Percentiles rank a stretch among this genome's conserved stretches.
Evolutionary conservation across 2,888 invertebrate species (phyloP).

Genomic region (Margaritifera margaritifera): DNA sequence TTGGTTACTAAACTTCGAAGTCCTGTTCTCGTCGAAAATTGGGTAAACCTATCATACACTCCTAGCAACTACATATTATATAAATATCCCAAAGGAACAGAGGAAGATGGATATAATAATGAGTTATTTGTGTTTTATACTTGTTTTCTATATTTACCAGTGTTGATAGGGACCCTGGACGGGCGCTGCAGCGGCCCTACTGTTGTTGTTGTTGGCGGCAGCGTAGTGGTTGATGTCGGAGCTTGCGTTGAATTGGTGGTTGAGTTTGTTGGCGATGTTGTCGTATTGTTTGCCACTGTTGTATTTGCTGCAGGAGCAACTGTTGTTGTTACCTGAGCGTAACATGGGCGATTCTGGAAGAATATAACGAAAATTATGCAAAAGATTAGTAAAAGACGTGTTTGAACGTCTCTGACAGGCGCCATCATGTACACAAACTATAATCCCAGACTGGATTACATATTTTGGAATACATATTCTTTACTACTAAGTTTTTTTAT

Average conservation of each 20-base stretch:
- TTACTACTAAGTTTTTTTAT: no score
- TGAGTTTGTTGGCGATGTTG: constrained; percentile 4
- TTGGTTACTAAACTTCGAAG: no score
- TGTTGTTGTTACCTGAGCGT: not conserved
- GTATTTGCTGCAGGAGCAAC: constrained; percentile 6
- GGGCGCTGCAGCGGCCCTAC: constrained; percentile 20
- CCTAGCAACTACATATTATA: no score
- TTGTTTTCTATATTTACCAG: not conserved
- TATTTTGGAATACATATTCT: no score
- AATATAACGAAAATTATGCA: not conserved
- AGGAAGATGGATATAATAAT: no score
- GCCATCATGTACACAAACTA: constrained; percentile 33
- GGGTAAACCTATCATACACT: no score
- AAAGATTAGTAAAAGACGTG: not conserved
- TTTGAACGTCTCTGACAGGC: constrained; percentile 11
- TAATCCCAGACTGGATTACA: no score
- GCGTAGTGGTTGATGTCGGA: constrained; percentile 21
- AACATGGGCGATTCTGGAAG: no score
- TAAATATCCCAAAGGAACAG: no score
- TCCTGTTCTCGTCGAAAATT: no score
- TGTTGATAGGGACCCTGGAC: constrained; percentile 5
- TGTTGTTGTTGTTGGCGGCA: constrained; percentile 27
- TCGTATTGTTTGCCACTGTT: constrained; percentile 3
- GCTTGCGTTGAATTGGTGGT: constrained; percentile 13
- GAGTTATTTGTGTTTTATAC: not conserved